phyloP scores from a whole-genome alignment of 2,113 vertebrate genomes.

The Seriola dumerili region DNA sequence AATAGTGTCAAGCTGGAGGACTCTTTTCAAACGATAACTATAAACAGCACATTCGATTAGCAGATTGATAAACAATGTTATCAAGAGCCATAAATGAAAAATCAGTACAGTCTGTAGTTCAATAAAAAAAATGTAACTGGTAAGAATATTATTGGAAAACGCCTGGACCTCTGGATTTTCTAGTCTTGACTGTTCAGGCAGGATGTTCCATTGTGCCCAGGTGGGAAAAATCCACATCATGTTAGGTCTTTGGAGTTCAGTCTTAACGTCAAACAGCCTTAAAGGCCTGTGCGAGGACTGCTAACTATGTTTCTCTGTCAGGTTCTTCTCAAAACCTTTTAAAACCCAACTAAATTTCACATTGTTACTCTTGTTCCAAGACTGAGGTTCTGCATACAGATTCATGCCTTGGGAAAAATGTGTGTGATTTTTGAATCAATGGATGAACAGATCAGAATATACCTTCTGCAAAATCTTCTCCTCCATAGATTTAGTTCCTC shows the following conservation, averaged over 20 bases:
- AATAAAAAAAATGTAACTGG: neutral
- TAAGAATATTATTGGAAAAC: neutral
- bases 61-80: neutral
- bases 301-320: neutral
- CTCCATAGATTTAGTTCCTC: neutral
- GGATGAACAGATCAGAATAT: constrained; percentile 8
- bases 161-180: neutral
- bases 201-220: neutral
- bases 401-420: neutral
- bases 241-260: constrained; percentile 14
- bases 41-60: neutral
- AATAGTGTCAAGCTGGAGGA: neutral
- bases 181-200: neutral
- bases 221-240: constrained; percentile 6
- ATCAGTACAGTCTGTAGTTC: neutral
- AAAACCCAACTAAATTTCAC: neutral
- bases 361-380: neutral
- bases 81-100: neutral
- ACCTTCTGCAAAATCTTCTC: neutral
- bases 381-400: neutral
- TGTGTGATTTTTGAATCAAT: neutral
- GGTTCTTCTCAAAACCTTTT: neutral
- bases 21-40: neutral
- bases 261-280: constrained; percentile 6
- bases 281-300: neutral